Evolutionary conservation across 1,140 invertebrate species (phyloP).

Genomic region (Drosophila quadrilineata): DNA sequence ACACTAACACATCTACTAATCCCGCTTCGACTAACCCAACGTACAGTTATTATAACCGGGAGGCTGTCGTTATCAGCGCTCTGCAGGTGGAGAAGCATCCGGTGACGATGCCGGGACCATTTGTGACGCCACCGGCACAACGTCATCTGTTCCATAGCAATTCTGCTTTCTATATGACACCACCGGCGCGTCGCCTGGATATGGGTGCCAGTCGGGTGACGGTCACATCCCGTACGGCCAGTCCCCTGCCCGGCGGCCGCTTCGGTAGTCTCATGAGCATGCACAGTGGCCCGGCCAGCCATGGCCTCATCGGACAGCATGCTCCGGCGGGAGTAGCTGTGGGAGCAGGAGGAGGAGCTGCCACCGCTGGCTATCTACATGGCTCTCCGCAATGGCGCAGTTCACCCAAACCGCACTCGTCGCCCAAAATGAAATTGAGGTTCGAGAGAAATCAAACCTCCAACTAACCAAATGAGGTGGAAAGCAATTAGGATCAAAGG

Average conservation of each 20-base stretch:
- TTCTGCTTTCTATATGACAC: slow-evolving; percentile 80
- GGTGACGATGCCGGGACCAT: slow-evolving; percentile 91
- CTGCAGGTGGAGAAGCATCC: slow-evolving; percentile 96
- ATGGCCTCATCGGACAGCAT: neutral
- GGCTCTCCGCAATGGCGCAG: slow-evolving; percentile 82
- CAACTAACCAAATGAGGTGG: neutral
- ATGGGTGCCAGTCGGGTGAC: slow-evolving; percentile 69
- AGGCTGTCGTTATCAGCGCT: slow-evolving; percentile 95
- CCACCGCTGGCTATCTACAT: slow-evolving; percentile 65
- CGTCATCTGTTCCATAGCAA: slow-evolving; percentile 81
- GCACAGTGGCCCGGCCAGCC: slow-evolving; percentile 52
- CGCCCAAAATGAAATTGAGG: slow-evolving; percentile 96
- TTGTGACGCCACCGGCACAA: slow-evolving; percentile 85
- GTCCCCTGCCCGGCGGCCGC: slow-evolving; percentile 83
- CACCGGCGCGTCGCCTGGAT: slow-evolving; percentile 79
- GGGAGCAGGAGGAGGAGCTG: too few species aligned
- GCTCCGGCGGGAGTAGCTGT: neutral
- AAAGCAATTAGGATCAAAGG: slow-evolving; percentile 27
- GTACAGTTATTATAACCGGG: slow-evolving; percentile 92
- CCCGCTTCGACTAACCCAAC: neutral
- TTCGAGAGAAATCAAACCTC: slow-evolving; percentile 71
- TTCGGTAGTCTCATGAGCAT: slow-evolving; percentile 82
- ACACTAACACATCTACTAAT: slow-evolving; percentile 46
- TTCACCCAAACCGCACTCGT: slow-evolving; percentile 87
- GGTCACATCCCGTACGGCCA: slow-evolving; percentile 82